Evolutionary conservation across 2,113 vertebrate species (phyloP).

Genomic region (Oenanthe oenanthe): DNA sequence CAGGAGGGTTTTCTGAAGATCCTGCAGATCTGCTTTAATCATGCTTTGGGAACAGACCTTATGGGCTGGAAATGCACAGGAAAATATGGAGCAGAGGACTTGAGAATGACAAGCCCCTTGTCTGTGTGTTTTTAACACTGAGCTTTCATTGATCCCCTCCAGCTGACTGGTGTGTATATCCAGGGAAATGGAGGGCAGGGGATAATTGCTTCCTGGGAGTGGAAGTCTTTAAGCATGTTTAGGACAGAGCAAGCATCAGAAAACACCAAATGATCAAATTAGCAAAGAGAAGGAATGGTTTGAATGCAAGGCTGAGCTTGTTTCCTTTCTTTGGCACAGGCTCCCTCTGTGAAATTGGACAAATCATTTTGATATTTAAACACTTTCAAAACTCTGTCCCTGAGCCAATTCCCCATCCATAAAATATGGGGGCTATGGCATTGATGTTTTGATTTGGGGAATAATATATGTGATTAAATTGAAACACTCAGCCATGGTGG

Average conservation of each 20-base stretch:
- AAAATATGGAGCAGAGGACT: neutral
- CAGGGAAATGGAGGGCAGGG: neutral
- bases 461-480: neutral
- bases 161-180: neutral
- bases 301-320: neutral
- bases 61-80: neutral
- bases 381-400: neutral
- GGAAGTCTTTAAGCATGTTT: neutral
- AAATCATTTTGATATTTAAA: conserved; percentile 12
- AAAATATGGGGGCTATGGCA: neutral
- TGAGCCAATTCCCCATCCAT: neutral
- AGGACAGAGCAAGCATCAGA: neutral
- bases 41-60: neutral
- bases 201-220: neutral
- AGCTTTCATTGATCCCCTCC: conserved; percentile 1
- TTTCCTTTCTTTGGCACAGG: neutral
- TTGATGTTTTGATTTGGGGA: neutral
- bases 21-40: neutral
- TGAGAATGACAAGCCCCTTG: neutral
- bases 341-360: neutral
- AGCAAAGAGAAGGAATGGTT: neutral
- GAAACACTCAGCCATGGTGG: neutral
- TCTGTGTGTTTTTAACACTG: neutral
- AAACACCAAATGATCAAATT: neutral
- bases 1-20: conserved; percentile 32